phyloP scores from a whole-genome alignment of 2,797 vertebrate genomes.

The Scyliorhinus canicula region DNA sequence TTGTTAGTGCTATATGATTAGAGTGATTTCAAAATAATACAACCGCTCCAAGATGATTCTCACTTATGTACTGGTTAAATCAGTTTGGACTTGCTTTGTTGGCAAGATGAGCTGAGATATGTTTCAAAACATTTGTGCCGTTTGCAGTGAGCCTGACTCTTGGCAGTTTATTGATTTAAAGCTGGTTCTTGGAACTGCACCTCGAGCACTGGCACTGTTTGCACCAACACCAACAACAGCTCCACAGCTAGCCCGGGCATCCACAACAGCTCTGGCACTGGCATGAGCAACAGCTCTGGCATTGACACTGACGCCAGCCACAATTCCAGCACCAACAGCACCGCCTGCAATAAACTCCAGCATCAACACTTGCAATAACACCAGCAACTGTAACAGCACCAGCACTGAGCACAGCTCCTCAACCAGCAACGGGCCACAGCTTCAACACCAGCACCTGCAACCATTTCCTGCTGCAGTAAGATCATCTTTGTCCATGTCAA shows the following conservation, averaged over 20 bases:
- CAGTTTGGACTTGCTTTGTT: background rate
- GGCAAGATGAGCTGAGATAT: background rate
- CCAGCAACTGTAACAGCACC: background rate
- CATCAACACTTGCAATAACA: background rate
- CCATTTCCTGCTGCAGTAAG: background rate
- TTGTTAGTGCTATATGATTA: background rate
- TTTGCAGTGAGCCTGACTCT: background rate
- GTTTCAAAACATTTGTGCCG: background rate
- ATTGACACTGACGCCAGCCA: background rate
- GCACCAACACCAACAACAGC: background rate
- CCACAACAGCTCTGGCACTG: background rate
- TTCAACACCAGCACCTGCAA: background rate
- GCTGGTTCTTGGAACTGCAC: background rate
- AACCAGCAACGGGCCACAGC: background rate
- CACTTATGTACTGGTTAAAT: background rate
- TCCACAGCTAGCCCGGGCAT: background rate
- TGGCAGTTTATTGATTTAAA: background rate
- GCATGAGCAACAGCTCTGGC: background rate
- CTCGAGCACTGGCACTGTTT: background rate
- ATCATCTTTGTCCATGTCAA: background rate
- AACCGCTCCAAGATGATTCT: background rate
- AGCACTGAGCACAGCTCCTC: background rate
- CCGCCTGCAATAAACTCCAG: background rate
- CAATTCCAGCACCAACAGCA: background rate
- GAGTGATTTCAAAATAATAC: background rate